Evolutionary conservation across 92 coral and sea anemone genomes (phyloP), one percentile per base, ranked within the genome.

Genomic region (Epizoanthus scotinus): DNA sequence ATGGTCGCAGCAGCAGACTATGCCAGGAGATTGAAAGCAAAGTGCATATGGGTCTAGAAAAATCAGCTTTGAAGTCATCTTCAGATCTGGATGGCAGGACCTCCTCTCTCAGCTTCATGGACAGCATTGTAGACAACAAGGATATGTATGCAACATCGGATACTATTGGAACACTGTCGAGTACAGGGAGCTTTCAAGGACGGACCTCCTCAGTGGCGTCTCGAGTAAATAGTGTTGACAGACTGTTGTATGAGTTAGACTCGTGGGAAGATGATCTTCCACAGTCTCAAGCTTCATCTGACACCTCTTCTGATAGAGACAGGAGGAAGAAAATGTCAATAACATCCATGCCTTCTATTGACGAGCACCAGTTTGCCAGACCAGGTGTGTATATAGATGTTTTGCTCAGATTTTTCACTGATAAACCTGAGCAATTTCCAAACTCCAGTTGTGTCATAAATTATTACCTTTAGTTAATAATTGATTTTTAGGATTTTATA

Each of bases 1-100:
- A 96, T 87, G 99, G 99, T 14, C 87, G 98, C 20, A 91, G 92
- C 86, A 89, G 93, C 52, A 91, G 90, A 86, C 93, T 87, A 14
- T 87, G 93, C 29, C 91, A 91, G 9, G 95, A 94, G 68, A 95
- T 96, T 29, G 97, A 92, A 83, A 88, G 84, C 80, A 96, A 96
- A 80, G 92, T 96, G 8, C 90, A 90, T 70, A 87, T 50, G 69
- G 90, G 87, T n/a, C 87, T 93, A 3, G 87, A 90, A 29, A 82
- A 93, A 58, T 89, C 97, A 15, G 94, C 93, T 28, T 78, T 77
- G 31, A 44, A 24, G 8, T 78, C 83, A 42, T 49, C 90, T 24
- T 83, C 91, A 25, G 86, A 89, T 58, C 72, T 83, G 38, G 85
- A 68, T 80, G 88, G 89, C 36, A 47, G 15, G 12, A 88, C 87